A percentile compares a stretch with the other conserved stretches of the same genome.
Conservation (phyloP, 2,113 vertebrate genomes). For the Serilophus lunatus region DNA sequence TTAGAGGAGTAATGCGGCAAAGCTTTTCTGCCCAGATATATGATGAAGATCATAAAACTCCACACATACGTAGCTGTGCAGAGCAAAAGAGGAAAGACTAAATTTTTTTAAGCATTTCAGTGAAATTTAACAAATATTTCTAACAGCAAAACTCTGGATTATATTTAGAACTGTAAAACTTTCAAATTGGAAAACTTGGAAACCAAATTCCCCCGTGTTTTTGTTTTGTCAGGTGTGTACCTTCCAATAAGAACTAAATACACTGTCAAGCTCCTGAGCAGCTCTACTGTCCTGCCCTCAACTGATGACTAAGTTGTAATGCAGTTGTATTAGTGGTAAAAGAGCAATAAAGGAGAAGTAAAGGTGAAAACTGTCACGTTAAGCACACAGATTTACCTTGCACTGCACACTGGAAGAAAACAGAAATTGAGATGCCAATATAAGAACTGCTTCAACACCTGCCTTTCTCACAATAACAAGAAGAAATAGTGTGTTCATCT, state of each 20-base stretch:
- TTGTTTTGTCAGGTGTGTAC: neutral
- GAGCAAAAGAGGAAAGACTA: neutral
- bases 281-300: neutral
- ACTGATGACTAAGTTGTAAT: neutral
- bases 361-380: neutral
- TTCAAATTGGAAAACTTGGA: neutral
- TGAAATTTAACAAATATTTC: neutral
- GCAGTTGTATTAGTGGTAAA: neutral
- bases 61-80: neutral
- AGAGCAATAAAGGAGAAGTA: neutral
- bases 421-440: neutral
- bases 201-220: neutral
- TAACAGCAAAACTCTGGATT: neutral
- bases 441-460: neutral
- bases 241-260: neutral
- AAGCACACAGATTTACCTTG: neutral
- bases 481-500: neutral
- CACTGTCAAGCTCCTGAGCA: neutral
- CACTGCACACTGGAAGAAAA: neutral
- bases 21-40: neutral
- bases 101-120: neutral
- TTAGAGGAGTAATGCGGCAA: neutral
- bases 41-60: neutral
- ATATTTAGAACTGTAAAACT: neutral
- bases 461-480: neutral